Conservation (phyloP, 2,113 vertebrate species). For the Crotalus horridus region DNA sequence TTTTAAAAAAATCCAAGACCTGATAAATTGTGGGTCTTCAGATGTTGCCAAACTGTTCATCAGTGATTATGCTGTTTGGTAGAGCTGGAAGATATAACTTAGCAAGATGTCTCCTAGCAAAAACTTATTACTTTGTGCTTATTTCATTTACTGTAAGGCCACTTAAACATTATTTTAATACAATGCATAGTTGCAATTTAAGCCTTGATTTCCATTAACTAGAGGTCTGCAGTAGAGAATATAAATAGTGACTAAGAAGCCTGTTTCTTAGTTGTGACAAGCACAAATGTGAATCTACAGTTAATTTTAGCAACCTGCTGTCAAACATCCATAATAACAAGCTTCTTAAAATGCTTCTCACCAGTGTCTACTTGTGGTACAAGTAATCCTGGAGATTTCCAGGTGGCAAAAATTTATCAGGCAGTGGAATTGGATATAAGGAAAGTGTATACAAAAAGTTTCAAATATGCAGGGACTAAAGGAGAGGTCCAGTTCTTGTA, state of each 20-base stretch:
- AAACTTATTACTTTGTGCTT: background rate
- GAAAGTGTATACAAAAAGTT: background rate
- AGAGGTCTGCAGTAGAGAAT: background rate
- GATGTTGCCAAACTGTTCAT: background rate
- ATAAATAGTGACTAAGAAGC: background rate
- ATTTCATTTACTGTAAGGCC: background rate
- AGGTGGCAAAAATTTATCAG: background rate
- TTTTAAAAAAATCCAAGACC: background rate
- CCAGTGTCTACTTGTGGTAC: background rate
- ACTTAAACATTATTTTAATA: background rate
- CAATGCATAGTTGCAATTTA: background rate
- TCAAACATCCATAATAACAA: background rate
- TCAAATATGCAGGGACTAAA: background rate
- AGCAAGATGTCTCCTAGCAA: background rate
- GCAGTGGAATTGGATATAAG: background rate
- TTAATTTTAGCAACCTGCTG: background rate
- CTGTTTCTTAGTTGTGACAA: background rate
- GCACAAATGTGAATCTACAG: background rate
- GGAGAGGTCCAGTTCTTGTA: background rate
- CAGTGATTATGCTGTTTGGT: background rate
- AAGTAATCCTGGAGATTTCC: constrained; percentile 5
- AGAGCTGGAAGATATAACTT: background rate
- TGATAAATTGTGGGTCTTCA: background rate
- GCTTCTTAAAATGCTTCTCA: background rate
- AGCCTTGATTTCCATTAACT: background rate